phyloP scores from a whole-genome alignment of 2,113 vertebrate genomes.

The Pollachius pollachius region DNA sequence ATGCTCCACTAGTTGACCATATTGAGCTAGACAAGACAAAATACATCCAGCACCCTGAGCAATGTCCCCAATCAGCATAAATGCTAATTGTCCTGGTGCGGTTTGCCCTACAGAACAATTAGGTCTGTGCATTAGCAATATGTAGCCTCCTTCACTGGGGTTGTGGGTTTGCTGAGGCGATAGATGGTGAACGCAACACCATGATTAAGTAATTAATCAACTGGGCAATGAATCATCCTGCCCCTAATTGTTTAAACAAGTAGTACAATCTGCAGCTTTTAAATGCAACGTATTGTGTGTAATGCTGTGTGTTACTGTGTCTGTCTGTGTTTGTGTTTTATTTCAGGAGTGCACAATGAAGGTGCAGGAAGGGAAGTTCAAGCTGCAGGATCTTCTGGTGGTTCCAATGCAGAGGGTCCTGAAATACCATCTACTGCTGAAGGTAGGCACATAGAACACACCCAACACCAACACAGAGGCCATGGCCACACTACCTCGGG shows the following conservation, averaged over 20 bases:
- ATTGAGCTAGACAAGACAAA: slow-evolving; percentile 12
- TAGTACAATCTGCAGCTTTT: too few relatives aligned
- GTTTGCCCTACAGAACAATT: not conserved
- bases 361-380: slow-evolving; percentile 96
- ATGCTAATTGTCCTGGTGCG: slow-evolving; percentile 10
- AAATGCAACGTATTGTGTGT: slow-evolving; percentile 12
- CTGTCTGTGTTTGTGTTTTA: not conserved
- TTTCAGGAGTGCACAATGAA: slow-evolving; percentile 91
- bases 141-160: not conserved
- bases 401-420: slow-evolving; percentile 97
- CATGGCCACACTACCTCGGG: not conserved
- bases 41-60: slow-evolving; percentile 34
- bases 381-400: slow-evolving; percentile 93
- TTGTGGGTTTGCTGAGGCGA: slow-evolving; percentile 5
- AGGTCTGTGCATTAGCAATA: too few relatives aligned
- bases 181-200: too few relatives aligned
- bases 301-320: slow-evolving; percentile 21
- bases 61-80: slow-evolving; percentile 38
- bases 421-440: slow-evolving; percentile 95
- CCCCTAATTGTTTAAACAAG: too few relatives aligned
- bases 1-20: too few relatives aligned
- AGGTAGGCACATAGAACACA: slow-evolving; percentile 70
- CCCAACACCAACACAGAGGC: not conserved
- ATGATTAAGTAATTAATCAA: too few relatives aligned
- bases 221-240: too few relatives aligned